Evolutionary conservation across 2,113 vertebrate species (phyloP), one percentile per base, ranked within the genome.

Genomic region (Beaufortia kweichowensis): DNA sequence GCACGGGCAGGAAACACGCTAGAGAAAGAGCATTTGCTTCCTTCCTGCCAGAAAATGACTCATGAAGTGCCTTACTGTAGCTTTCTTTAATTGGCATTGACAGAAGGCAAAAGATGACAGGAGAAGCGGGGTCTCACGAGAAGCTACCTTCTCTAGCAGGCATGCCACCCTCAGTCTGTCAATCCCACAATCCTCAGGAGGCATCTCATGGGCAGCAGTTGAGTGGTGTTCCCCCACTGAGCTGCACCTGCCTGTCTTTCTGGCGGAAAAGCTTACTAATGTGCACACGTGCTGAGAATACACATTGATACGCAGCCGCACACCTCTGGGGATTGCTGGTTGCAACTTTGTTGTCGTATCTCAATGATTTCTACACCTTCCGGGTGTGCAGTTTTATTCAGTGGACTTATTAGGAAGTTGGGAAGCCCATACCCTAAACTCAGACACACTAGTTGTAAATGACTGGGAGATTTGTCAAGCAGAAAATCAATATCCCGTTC

Each of bases 101-200:
- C 59, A 46, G 28, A 31, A 60, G 24, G 15, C 33, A 41, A 55
- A 41, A 61, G 41, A 21, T 63, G 76, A 55, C 59, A 64, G 57
- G 59, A 56, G 70, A 28, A 73, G 75, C 21, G 21, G 43, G 68
- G 31, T 71, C 77, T 72, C 67, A 48, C 29, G 59, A 70, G 68
- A 64, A 71, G 65, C 41, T 65, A 62, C 55, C 56, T 35, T 48
- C 39, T 70, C 56, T 48, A 12, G 19, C 43, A 69, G 75, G 10
- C 66, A 35, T 55, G 43, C 56, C 65, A 70, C 76, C 76, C 65
- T 39, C 77, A 46, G 68, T 59, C 60, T 72, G 68, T 72, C 77
- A 72, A 65, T 78, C 68, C 67, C 33, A 70, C 77, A 76, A 41
- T 64, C 68, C 68, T 72, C 68, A 43, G 60, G 67, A 64, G 76